Conservation (phyloP, 2,888 invertebrate species). For the Meiosimyza decipiens region DNA sequence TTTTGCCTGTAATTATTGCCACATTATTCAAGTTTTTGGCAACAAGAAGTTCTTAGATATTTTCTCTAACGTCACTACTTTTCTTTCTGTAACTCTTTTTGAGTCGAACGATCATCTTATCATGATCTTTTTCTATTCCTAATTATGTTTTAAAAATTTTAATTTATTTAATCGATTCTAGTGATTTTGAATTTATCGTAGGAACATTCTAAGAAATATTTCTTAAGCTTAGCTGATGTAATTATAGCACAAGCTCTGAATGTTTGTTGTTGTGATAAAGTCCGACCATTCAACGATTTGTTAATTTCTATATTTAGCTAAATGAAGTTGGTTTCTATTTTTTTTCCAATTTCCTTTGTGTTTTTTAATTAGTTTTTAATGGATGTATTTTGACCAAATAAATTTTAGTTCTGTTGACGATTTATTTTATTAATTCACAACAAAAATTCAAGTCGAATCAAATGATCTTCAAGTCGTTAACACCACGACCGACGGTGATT, state of each 20-base stretch:
- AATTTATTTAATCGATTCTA: conserved; percentile 9
- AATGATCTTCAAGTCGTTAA: not conserved
- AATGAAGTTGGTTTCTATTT: not conserved
- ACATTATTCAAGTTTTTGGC: too few species aligned
- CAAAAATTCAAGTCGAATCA: not conserved
- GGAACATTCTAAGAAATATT: conserved; percentile 24
- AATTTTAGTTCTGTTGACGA: not conserved
- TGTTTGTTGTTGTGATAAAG: not conserved
- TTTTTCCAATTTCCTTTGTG: not conserved
- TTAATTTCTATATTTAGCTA: conserved; percentile 11
- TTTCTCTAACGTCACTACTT: too few species aligned
- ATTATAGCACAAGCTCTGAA: not conserved
- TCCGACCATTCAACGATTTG: not conserved
- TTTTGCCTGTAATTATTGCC: too few species aligned
- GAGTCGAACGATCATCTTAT: not conserved
- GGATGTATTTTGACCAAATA: conserved; percentile 5
- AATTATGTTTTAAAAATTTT: conserved; percentile 1
- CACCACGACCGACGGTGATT: not conserved
- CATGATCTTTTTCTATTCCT: conserved; percentile 14
- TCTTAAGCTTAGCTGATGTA: not conserved
- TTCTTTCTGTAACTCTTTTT: too few species aligned
- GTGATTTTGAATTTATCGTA: not conserved
- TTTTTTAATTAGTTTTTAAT: conserved; percentile 19
- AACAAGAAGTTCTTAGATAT: too few species aligned
- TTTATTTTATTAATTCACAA: not conserved